Percentiles rank a stretch among this genome's conserved stretches.
phyloP scores from a whole-genome alignment of 1,140 invertebrate genomes.

The Papilio polytes region DNA sequence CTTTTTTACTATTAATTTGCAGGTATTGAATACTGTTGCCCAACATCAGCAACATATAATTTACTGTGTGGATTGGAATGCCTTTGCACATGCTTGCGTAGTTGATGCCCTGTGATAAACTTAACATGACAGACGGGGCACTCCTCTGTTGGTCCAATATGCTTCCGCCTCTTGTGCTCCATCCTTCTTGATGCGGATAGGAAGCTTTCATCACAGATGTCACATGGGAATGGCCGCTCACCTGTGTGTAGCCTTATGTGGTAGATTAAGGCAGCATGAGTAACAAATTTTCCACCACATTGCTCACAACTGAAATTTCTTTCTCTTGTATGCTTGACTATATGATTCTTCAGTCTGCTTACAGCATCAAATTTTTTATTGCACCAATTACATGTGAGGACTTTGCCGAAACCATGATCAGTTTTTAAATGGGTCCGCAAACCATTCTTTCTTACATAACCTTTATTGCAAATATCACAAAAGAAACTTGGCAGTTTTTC shows the following conservation, averaged over 20 bases:
- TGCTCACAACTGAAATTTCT: slow-evolving; percentile 64
- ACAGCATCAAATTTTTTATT: slow-evolving; percentile 69
- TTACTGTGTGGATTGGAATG: slow-evolving; percentile 70
- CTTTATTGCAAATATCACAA: slow-evolving; percentile 71
- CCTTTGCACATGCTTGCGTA: slow-evolving; percentile 60
- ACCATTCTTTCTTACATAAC: slow-evolving; percentile 60
- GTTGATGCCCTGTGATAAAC: slow-evolving; percentile 54
- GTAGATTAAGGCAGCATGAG: slow-evolving; percentile 62
- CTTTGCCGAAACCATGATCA: slow-evolving; percentile 67
- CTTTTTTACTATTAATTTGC: not conserved
- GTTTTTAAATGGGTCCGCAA: slow-evolving; percentile 64
- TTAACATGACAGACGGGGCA: slow-evolving; percentile 66
- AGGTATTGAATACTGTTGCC: slow-evolving; percentile 17
- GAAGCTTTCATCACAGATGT: slow-evolving; percentile 67
- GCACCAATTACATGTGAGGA: slow-evolving; percentile 65
- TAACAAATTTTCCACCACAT: slow-evolving; percentile 69
- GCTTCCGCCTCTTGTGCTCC: slow-evolving; percentile 66
- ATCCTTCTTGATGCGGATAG: slow-evolving; percentile 70
- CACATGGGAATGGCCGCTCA: slow-evolving; percentile 68
- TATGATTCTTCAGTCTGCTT: slow-evolving; percentile 64
- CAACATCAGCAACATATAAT: slow-evolving; percentile 54
- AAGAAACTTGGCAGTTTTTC: slow-evolving; percentile 52
- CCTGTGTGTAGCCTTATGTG: slow-evolving; percentile 71
- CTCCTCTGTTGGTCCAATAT: slow-evolving; percentile 63
- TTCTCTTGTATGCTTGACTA: slow-evolving; percentile 70